Evolutionary conservation across 2,797 vertebrate species (phyloP), one percentile per base, ranked within the genome.

Genomic region (Masticophis lateralis): DNA sequence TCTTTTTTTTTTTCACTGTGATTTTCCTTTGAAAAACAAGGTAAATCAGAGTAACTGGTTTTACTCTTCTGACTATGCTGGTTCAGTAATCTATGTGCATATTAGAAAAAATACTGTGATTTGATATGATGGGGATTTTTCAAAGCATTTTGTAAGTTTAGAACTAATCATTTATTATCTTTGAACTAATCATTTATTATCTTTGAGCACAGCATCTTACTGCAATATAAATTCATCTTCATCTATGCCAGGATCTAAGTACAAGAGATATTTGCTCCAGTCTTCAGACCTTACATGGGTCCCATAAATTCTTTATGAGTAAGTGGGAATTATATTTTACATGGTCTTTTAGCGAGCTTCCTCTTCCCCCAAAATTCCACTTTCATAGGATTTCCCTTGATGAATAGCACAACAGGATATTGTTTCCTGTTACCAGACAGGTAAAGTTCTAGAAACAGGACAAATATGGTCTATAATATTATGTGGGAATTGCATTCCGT

Each of bases 51-150:
- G 93, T 92, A 89, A 74, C 63, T 94, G 89, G 88, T 63, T 95
- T 95, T 87, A 93, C 91, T 88, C 94, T 86, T 28, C 69, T 96
- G 95, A 91, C 95, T 95, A 95, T 96, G 93, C 88, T 11, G 89
- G 87, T 96, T 94, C 9, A 60, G 90, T 89, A 92, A 93, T 96
- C 94, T 94, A 88, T 92, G 88, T 91, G 92, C 90, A 93, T 86
- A 96, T 95, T 96, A 0, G 91, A 93, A 93, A 93, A 93, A 95
- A 96, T 90, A 88, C 92, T 95, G 91, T 94, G 37, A 93, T 94
- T 93, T 91, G 56, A 90, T 91, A 92, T 95, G 91, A 90, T 91
- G 93, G 93, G 83, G 91, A 86, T 95, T 95, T 96, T 93, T 94
- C 59, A 93, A 95, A 95, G 32, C 79, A 89, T 79, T 86, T 96